Base-by-base conservation (phyloP, 2,113 vertebrate genomes). In the Plectropomus leopardus region DNA sequence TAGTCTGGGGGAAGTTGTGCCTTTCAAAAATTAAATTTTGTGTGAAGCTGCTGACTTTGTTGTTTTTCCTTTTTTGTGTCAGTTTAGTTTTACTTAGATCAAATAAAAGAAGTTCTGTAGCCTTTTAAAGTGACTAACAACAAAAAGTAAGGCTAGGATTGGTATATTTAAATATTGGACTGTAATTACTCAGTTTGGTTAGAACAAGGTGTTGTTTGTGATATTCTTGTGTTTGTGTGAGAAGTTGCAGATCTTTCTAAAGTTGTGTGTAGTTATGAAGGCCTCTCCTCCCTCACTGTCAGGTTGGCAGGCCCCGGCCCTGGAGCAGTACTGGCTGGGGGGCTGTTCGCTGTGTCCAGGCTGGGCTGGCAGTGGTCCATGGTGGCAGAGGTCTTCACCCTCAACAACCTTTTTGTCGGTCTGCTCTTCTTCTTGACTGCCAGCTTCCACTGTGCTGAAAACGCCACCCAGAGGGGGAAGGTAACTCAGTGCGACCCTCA, bases 301-400 rank as follows among this genome's bases (percentile, higher is more conserved):
- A 99, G 98, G 95, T 89, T 98, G 93, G 93, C 95, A 83, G 97
- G 97, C 90, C 96, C 96, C 3, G 94, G 90, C 83, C 96, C 98
- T 58, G 97, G 97, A 90, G 97, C 97, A 73, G 95, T 97, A 76
- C 95, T 99, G 94, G 96, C 97, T 88, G 97, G 96, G 83, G 98
- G 98, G 77, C 92, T 96, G 85, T 99, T 99, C 89, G 96, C 97
- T 15, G 96, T 97, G 85, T 98, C 97, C 86, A 96, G 96, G 86
- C 96, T 99, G 71, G 97, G 95, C 90, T 99, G 98, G 98, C 97
- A 98, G 93, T 99, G 98, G 98, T 97, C 98, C 85, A 94, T 96
- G 88, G 82, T 96, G 69, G 97, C 97, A 0, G 98, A 99, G 94
- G 98, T 99, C 94, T 99, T 99, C 80, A 96, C 97, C 90, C 96